Conservation (phyloP, 2,113 vertebrate genomes). For the Pseudopodoces humilis region DNA sequence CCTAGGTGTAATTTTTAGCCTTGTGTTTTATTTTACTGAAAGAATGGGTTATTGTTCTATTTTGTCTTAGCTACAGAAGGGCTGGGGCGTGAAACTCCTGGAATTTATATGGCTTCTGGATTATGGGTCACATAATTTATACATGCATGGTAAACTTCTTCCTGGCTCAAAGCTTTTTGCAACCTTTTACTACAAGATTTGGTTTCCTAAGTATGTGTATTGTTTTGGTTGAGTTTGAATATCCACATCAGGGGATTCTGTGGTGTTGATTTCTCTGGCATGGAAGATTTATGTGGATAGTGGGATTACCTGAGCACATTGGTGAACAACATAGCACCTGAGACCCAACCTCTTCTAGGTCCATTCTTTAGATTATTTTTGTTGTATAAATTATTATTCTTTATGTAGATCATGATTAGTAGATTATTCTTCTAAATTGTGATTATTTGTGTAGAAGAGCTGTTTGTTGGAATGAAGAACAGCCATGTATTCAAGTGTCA, state of each 20-base stretch:
- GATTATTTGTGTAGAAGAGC: not conserved
- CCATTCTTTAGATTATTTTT: not conserved
- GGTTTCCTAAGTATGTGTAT: not conserved
- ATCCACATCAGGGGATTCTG: not conserved
- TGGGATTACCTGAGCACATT: not conserved
- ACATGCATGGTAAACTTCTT: not conserved
- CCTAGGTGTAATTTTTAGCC: not conserved
- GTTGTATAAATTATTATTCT: not conserved
- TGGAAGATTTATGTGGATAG: not conserved
- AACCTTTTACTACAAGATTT: not conserved
- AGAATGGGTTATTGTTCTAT: not conserved
- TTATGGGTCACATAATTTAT: not conserved
- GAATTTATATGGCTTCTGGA: not conserved
- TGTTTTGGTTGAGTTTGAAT: not conserved
- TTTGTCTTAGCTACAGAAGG: not conserved
- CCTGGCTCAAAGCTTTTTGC: not conserved
- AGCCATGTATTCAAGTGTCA: not conserved
- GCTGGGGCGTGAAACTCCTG: not conserved
- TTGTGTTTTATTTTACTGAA: not conserved
- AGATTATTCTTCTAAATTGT: not conserved
- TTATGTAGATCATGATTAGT: not conserved
- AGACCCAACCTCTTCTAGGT: not conserved
- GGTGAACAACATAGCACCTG: not conserved
- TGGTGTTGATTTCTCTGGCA: not conserved
- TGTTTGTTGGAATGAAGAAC: not conserved